Evolutionary conservation across 2,797 vertebrate genomes (phyloP).

Genomic region (Bovichtus diacanthus): DNA sequence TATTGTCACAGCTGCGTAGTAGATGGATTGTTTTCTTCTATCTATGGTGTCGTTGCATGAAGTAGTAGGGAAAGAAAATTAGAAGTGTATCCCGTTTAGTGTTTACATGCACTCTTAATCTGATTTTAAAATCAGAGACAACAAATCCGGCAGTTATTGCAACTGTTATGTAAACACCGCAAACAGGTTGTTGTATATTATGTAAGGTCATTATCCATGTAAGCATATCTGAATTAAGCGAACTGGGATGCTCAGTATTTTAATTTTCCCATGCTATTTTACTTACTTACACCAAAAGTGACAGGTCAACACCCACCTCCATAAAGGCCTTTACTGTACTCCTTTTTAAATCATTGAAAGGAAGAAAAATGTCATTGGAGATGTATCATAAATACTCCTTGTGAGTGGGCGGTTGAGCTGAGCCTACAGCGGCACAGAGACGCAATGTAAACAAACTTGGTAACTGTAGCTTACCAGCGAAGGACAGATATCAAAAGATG

Average conservation of each 20-base stretch:
- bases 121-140: conserved; percentile 5
- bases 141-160: conserved; percentile 3
- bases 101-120: background rate
- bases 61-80: background rate
- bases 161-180: background rate
- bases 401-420: conserved; percentile 13
- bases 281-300: too few species aligned
- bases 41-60: background rate
- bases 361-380: background rate
- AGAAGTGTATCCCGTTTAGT: background rate
- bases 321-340: background rate
- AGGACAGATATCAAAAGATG: background rate
- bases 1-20: background rate
- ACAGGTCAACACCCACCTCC: background rate
- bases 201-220: conserved; percentile 1
- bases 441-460: conserved; percentile 27
- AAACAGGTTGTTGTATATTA: conserved; percentile 3
- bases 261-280: background rate
- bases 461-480: background rate
- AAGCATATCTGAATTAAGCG: background rate
- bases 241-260: background rate
- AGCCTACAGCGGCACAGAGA: background rate
- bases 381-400: conserved; percentile 14
- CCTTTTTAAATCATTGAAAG: conserved; percentile 8
- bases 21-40: background rate